Conservation (phyloP, 2,113 vertebrate genomes). For the Rana temporaria region DNA sequence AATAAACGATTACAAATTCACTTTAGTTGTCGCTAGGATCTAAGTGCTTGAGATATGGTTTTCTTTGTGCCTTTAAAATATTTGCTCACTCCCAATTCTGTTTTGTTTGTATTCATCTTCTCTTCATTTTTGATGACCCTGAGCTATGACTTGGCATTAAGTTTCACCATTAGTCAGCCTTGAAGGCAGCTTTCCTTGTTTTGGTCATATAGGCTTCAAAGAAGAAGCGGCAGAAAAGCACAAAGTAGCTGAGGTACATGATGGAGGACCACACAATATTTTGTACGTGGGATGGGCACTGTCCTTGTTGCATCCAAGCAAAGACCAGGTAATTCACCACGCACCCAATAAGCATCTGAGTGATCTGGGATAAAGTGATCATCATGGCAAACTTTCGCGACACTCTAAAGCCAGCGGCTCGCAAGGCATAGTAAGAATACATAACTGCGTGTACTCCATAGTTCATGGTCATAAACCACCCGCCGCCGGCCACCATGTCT, state of each 20-base stretch:
- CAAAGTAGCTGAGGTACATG: conserved; percentile 99
- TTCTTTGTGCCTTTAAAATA: conserved; percentile 78
- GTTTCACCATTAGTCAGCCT: conserved; percentile 70
- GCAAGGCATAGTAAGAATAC: conserved; percentile 97
- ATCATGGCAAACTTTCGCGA: conserved; percentile 98
- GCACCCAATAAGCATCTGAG: conserved; percentile 96
- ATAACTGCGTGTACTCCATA: conserved; percentile 96
- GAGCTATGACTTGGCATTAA: conserved; percentile 74
- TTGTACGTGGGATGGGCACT: conserved; percentile 94
- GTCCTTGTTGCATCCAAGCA: conserved; percentile 97
- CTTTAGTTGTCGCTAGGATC: conserved; percentile 70
- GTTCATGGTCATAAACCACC: conserved; percentile 99
- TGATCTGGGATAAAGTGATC: conserved; percentile 98
- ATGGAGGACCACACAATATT: conserved; percentile 98
- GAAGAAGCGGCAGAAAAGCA: conserved; percentile 99
- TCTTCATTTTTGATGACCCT: conserved; percentile 76
- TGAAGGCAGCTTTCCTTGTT: conserved; percentile 75
- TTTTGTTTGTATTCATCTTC: conserved; percentile 65
- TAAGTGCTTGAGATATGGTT: conserved; percentile 76
- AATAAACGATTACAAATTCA: conserved; percentile 11
- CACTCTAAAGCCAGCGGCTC: conserved; percentile 92
- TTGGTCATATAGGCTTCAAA: conserved; percentile 93
- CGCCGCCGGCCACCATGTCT: conserved; percentile 98
- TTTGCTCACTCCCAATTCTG: conserved; percentile 64
- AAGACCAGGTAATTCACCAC: conserved; percentile 97